Percentiles rank a stretch among this genome's conserved stretches.
These are phyloP conservation scores for Arbacia lixula DNA, from an alignment of 53 echinoderm and acorn worm genomes.

Conservation along the genomic window DNA sequence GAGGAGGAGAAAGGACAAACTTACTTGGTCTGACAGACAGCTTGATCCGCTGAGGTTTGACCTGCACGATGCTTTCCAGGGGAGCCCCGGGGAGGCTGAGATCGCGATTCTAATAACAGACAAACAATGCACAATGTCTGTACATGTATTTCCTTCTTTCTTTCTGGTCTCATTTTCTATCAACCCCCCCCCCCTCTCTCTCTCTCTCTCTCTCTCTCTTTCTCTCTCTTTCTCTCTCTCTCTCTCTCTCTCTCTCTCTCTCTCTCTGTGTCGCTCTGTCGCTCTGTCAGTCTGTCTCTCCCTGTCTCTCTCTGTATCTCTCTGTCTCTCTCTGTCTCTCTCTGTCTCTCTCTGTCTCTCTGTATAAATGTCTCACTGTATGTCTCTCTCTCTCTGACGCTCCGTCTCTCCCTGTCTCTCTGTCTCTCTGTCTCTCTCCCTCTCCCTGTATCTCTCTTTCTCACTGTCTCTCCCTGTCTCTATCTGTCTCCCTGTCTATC, in stretches of 20 bases:
- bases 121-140: no score
- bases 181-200: not conserved
- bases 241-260: not conserved
- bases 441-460: no score
- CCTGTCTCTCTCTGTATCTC: not conserved
- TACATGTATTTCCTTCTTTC: no score
- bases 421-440: not conserved
- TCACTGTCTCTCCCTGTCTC: not conserved
- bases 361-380: not conserved
- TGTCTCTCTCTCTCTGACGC: not conserved
- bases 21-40: no score
- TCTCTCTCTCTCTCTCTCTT: not conserved
- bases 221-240: not conserved
- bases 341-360: not conserved
- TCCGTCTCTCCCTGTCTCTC: not conserved
- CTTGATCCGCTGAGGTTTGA: no score
- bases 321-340: not conserved
- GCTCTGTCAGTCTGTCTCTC: not conserved
- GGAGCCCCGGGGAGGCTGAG: no score
- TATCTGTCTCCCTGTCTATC: not conserved
- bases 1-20: no score
- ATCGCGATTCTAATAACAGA: no score
- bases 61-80: no score
- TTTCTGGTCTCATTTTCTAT: no score
- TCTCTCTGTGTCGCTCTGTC: not conserved